phyloP scores from a whole-genome alignment of 2,888 invertebrate genomes.

The Hyposoter didymator region DNA sequence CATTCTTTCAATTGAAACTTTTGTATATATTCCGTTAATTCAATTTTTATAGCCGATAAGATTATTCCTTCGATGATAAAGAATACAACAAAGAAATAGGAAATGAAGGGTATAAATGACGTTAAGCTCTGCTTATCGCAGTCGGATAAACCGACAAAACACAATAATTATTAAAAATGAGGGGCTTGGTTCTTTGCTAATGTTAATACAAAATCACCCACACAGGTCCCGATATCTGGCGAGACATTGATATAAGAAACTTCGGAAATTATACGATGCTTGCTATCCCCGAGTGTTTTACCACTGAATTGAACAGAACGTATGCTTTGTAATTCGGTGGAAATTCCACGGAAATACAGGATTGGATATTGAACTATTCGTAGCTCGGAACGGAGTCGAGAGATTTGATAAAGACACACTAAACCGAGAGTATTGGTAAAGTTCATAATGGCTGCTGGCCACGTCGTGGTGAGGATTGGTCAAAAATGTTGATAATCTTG shows the following conservation, averaged over 20 bases:
- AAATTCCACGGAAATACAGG: constrained; percentile 8
- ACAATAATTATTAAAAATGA: constrained; percentile 5
- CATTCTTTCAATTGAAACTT: not conserved
- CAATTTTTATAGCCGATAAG: not conserved
- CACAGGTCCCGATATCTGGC: not conserved
- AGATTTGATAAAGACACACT: not conserved
- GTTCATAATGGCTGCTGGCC: constrained; percentile 2
- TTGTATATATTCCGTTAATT: not conserved
- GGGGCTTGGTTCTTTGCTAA: not conserved
- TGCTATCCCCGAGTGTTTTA: constrained; percentile 24
- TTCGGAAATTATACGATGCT: constrained; percentile 26
- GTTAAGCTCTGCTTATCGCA: not conserved
- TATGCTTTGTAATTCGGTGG: constrained; percentile 42
- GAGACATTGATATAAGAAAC: constrained; percentile 5
- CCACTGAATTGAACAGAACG: constrained; percentile 45
- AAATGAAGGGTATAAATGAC: not conserved
- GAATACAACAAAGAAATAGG: not conserved
- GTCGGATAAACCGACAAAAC: not conserved
- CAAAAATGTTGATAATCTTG: not conserved
- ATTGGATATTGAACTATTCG: constrained; percentile 6
- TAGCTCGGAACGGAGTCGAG: not conserved
- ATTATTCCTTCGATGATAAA: not conserved
- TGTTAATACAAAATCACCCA: not conserved
- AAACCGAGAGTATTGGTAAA: constrained; percentile 11
- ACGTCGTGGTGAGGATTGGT: constrained; percentile 1